Conservation (phyloP, 2,888 invertebrate species). For the Ophonus ardosiacus region DNA sequence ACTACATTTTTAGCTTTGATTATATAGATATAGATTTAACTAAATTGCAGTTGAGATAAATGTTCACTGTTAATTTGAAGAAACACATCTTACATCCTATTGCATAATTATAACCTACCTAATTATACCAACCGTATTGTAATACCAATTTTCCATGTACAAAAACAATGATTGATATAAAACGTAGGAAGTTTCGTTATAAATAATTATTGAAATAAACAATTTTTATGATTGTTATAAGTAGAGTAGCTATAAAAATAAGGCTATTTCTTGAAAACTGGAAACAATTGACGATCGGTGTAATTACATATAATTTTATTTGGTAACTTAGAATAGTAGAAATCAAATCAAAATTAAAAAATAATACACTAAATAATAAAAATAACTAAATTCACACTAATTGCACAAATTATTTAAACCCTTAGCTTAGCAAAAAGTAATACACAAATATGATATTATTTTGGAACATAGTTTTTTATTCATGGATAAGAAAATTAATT, state of each 20-base stretch:
- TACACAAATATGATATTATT: conserved; percentile 6
- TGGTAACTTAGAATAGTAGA: background rate
- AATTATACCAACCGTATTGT: background rate
- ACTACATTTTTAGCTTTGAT: conserved; percentile 2
- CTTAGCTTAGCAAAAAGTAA: background rate
- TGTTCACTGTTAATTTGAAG: background rate
- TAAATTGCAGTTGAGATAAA: conserved; percentile 2
- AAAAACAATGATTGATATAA: background rate
- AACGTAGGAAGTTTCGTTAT: background rate
- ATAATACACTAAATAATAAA: conserved; percentile 10
- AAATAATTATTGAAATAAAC: conserved; percentile 14
- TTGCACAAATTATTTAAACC: conserved; percentile 13
- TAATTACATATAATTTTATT: background rate
- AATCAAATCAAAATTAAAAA: conserved; percentile 2
- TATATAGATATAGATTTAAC: conserved; percentile 9
- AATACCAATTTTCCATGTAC: background rate
- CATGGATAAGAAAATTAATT: conserved; percentile 21
- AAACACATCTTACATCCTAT: background rate
- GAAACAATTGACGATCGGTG: background rate
- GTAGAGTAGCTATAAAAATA: background rate
- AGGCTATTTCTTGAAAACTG: background rate
- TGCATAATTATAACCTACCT: conserved; percentile 2
- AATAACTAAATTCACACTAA: conserved; percentile 10
- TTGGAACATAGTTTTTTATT: conserved; percentile 9
- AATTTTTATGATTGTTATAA: conserved; percentile 6